A percentile compares a stretch with the other conserved stretches of the same genome.
Conservation (phyloP, 2,113 vertebrate species). For the Ramphastos sulfuratus region DNA sequence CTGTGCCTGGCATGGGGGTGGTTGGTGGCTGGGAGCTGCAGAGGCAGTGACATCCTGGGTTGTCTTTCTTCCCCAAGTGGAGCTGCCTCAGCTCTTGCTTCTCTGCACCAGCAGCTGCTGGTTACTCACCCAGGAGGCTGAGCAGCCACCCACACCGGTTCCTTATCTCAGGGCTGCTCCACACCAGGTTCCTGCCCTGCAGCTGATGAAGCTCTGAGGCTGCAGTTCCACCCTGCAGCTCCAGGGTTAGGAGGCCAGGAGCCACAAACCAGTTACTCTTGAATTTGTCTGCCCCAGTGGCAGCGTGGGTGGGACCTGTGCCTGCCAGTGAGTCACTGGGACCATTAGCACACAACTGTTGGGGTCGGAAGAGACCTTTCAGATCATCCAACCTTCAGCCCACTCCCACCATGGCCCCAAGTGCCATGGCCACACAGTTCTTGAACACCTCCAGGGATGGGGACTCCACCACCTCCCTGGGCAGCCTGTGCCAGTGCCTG, state of each 20-base stretch:
- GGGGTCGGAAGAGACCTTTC: no score
- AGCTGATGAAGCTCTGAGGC: slow-evolving; percentile 13
- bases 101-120: background rate
- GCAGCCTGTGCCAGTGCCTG: no score
- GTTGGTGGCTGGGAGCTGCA: accelerated
- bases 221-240: slow-evolving; percentile 6
- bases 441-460: no score
- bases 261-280: slow-evolving; percentile 59
- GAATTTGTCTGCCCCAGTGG: background rate
- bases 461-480: no score
- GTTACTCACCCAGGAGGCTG: background rate
- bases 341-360: background rate
- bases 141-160: background rate
- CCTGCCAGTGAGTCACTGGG: background rate
- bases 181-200: background rate
- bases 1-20: background rate
- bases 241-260: background rate
- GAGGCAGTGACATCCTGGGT: background rate
- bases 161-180: background rate
- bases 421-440: no score
- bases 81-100: background rate
- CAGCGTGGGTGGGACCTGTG: accelerated
- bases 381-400: no score
- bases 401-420: no score
- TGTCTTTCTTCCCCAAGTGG: background rate